Evolutionary conservation across 1,140 invertebrate species (phyloP).

Genomic region (Pantala flavescens): DNA sequence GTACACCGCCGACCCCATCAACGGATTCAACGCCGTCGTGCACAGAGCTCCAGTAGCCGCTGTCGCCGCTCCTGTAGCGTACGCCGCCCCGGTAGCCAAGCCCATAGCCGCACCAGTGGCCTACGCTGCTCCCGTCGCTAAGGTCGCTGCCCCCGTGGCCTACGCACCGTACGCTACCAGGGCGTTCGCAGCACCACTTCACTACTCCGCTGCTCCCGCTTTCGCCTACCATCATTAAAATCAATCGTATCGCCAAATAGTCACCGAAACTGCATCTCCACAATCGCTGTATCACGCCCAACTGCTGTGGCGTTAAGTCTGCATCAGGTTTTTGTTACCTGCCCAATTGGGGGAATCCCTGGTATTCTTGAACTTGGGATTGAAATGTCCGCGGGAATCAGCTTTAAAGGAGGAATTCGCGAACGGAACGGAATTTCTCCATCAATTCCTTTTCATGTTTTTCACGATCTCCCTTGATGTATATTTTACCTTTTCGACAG

Average conservation of each 20-base stretch:
- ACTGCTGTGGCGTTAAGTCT: too few relatives aligned
- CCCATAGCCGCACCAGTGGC: background rate
- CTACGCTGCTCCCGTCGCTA: background rate
- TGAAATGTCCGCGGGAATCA: too few relatives aligned
- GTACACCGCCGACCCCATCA: conserved; percentile 20
- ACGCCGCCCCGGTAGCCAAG: conserved; percentile 16
- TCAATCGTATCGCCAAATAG: background rate
- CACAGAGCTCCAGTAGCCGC: conserved; percentile 27
- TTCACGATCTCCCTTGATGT: too few relatives aligned
- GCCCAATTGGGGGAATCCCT: too few relatives aligned
- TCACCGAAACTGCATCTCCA: background rate
- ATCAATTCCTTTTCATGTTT: too few relatives aligned
- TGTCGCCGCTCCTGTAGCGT: conserved; percentile 22
- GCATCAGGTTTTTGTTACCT: background rate
- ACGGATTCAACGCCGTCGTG: conserved; percentile 24
- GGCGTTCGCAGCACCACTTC: background rate
- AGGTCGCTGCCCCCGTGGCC: background rate
- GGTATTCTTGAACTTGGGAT: background rate
- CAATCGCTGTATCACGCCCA: too few relatives aligned
- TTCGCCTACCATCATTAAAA: conserved; percentile 14
- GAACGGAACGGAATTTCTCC: too few relatives aligned
- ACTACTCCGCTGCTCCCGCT: background rate
- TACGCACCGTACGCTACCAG: background rate
- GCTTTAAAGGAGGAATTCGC: too few relatives aligned
- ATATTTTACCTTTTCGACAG: too few relatives aligned